Base-by-base conservation (phyloP, 2,113 vertebrate species). In the Phrynosoma blainvillii region DNA sequence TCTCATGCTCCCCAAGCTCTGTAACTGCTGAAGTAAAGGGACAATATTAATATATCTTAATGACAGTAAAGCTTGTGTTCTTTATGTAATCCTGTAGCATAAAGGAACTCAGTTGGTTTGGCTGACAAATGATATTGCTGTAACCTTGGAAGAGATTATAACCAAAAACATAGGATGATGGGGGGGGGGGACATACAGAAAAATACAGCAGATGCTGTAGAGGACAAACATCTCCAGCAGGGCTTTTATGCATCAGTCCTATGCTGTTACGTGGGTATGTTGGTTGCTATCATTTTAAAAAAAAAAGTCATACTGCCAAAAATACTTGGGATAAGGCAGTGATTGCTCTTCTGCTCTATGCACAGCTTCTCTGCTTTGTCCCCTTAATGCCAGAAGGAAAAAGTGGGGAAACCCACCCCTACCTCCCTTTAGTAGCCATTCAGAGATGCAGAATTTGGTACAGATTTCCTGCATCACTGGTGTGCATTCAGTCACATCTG, bases 61-160 rank as follows among this genome's bases (percentile, higher is more conserved):
- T 30, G 27, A 27, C 27, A 94, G 93, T 94, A 95, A 95, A 94
- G 92, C 91, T 88, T 93, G 84, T 94, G 91, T 94, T 94, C 91
- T 92, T 84, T 95, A 93, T 95, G 94, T 95, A 95, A 96, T 96
- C 93, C 92, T 90, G 84, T 93, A 94, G 93, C 91, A 94, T 90
- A 93, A 94, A 90, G 87, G 86, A 91, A 93, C 91, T 92, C 93
- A 91, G 89, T 92, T 1, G 3, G 93, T 93, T 93, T 94, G 92
- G 90, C 93, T 92, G 92, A 93, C 89, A 93, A 95, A 94, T 71
- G 92, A 94, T 95, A 94, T 93, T 89, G 84, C 91, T 91, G 87
- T 94, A 96, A 95, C 93, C 93, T 95, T 96, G 95, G 87, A 92
- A 82, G 81, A 80, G 94, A 95, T 96, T 95, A 95, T 89, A 91